phyloP scores from a whole-genome alignment of 2,888 invertebrate species.

The Drosophila recens region DNA sequence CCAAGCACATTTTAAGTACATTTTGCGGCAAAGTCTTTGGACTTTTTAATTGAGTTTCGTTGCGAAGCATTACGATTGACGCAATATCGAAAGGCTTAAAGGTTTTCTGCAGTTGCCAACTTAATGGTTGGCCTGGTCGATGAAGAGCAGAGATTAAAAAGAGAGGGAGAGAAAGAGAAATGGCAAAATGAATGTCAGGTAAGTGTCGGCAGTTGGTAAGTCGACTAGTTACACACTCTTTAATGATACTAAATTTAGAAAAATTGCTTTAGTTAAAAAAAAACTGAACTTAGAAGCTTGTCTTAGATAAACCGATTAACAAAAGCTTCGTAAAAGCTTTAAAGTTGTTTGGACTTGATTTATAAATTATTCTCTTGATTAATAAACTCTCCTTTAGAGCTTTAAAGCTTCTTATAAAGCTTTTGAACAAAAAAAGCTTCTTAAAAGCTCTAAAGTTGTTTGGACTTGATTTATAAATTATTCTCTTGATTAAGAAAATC shows the following conservation, averaged over 20 bases:
- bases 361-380: neutral
- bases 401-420: neutral
- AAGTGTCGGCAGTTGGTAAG: neutral
- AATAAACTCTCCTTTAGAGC: neutral
- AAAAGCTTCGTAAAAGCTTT: neutral
- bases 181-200: neutral
- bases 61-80: constrained; percentile 23
- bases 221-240: neutral
- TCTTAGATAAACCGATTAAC: neutral
- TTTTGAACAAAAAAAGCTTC: no score
- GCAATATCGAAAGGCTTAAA: constrained; percentile 15
- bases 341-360: neutral
- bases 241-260: neutral
- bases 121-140: constrained; percentile 11
- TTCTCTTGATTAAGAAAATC: neutral
- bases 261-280: neutral
- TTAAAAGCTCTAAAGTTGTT: no score
- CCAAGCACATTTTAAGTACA: constrained; percentile 34
- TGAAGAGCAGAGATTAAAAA: constrained; percentile 1
- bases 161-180: neutral
- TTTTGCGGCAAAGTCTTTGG: constrained; percentile 18
- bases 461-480: neutral
- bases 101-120: constrained; percentile 12
- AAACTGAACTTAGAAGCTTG: neutral
- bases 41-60: constrained; percentile 49